Evolutionary conservation across 2,888 invertebrate genomes (phyloP).

Genomic region (Lamellibrachia satsuma): DNA sequence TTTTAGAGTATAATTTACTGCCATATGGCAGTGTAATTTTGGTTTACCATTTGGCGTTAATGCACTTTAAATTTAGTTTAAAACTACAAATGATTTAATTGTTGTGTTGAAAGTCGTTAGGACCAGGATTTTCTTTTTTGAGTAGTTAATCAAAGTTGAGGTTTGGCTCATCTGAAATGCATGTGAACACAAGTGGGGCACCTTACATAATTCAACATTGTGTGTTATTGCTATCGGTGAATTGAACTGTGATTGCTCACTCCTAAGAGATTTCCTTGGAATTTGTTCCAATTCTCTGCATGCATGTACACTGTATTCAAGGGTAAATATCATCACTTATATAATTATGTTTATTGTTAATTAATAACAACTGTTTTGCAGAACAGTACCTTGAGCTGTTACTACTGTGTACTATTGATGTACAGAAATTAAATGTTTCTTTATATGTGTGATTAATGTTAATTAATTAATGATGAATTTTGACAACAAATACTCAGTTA

Average conservation of each 20-base stretch:
- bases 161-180: neutral
- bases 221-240: neutral
- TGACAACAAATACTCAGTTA: neutral
- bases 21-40: neutral
- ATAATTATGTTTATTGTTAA: neutral
- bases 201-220: neutral
- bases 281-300: neutral
- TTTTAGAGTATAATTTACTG: neutral
- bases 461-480: neutral
- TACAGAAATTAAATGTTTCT: neutral
- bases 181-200: neutral
- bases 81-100: neutral
- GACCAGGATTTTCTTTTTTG: neutral
- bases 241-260: neutral
- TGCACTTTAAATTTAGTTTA: neutral
- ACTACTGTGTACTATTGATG: neutral
- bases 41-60: neutral
- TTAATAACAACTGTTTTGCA: neutral
- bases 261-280: neutral
- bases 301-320: neutral
- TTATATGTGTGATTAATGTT: neutral
- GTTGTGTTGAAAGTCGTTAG: neutral
- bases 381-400: neutral
- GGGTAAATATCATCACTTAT: neutral
- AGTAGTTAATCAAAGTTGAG: neutral